Conservation (phyloP, 2,888 invertebrate genomes). For the Andrena hattorfiana region DNA sequence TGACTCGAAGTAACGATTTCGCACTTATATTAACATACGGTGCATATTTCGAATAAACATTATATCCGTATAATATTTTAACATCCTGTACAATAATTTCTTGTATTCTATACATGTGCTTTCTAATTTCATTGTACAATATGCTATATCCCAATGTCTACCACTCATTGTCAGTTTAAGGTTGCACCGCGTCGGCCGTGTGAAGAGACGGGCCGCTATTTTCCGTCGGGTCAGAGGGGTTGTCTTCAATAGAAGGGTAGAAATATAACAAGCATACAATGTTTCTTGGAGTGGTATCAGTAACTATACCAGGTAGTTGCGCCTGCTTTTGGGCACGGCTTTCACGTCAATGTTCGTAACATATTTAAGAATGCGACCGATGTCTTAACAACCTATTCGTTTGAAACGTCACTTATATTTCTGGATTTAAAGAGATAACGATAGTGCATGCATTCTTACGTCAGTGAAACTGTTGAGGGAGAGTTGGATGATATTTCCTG, state of each 20-base stretch:
- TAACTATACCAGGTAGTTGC: neutral
- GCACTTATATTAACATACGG: no score
- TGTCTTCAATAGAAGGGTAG: neutral
- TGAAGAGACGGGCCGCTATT: no score
- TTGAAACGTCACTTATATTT: neutral
- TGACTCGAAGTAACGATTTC: no score
- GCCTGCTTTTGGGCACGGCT: neutral
- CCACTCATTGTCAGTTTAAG: no score
- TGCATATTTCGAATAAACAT: no score
- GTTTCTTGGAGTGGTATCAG: neutral
- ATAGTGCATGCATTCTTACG: constrained; percentile 38
- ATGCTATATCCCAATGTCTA: no score
- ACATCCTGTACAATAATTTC: no score
- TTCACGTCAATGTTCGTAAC: constrained; percentile 27
- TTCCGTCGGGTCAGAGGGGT: no score
- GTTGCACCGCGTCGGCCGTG: no score
- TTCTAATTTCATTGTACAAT: no score
- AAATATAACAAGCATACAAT: neutral
- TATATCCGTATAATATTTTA: no score
- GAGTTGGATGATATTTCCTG: constrained; percentile 75
- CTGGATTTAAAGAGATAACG: accelerated
- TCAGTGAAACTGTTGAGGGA: constrained; percentile 72
- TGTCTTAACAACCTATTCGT: constrained; percentile 34
- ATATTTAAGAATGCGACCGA: constrained; percentile 37
- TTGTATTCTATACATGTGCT: no score